Conservation (phyloP, 2,888 invertebrate genomes). For the Bruchidius siliquastri region DNA sequence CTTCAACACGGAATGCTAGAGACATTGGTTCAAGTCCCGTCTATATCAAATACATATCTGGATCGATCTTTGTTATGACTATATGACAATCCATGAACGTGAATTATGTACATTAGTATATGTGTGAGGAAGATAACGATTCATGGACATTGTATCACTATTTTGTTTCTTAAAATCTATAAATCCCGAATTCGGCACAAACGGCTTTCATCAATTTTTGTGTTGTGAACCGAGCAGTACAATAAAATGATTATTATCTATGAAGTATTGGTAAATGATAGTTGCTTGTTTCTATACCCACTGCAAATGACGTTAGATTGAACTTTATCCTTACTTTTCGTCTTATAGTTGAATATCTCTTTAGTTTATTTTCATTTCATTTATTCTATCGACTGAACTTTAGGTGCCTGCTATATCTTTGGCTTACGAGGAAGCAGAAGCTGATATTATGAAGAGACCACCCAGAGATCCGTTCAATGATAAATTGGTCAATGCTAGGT, state of each 20-base stretch:
- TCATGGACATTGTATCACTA: no score
- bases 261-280: background rate
- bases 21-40: no score
- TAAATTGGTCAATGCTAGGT: conserved; percentile 93
- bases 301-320: background rate
- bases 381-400: conserved; percentile 25
- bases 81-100: no score
- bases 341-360: background rate
- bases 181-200: background rate
- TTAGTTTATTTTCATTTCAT: conserved; percentile 17
- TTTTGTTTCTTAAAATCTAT: no score
- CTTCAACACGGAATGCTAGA: no score
- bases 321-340: background rate
- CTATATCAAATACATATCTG: no score
- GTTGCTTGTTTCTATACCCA: background rate
- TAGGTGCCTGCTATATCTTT: conserved; percentile 88
- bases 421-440: conserved; percentile 86
- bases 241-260: background rate
- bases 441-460: conserved; percentile 90
- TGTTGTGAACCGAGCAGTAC: background rate
- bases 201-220: background rate
- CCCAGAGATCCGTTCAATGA: conserved; percentile 84
- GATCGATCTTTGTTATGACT: no score
- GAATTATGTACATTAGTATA: no score
- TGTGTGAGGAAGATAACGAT: no score